Evolutionary conservation across 2,888 invertebrate genomes (phyloP).

Genomic region (Axea sp.): DNA sequence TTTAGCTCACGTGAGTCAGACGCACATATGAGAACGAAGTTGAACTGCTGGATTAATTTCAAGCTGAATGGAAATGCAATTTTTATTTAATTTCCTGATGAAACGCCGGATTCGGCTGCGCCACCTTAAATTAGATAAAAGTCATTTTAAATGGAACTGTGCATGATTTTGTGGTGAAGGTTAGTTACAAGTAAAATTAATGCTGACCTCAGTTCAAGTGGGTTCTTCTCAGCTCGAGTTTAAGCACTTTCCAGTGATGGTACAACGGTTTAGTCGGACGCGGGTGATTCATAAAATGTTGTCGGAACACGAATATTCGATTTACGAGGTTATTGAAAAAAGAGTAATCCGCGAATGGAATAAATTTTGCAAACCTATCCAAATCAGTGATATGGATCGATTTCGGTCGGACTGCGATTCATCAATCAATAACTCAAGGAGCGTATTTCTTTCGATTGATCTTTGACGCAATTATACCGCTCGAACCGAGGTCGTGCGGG

Average conservation of each 20-base stretch:
- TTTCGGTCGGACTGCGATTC: background rate
- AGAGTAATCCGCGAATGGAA: background rate
- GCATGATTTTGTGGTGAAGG: too few species aligned
- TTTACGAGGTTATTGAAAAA: background rate
- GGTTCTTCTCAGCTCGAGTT: too few species aligned
- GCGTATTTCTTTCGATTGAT: conserved; percentile 21
- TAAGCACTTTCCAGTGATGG: too few species aligned
- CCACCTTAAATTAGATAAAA: conserved; percentile 7
- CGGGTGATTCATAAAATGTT: too few species aligned
- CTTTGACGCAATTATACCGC: conserved; percentile 22
- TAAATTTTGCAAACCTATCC: background rate
- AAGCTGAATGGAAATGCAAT: background rate
- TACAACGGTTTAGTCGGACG: too few species aligned
- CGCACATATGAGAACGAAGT: background rate
- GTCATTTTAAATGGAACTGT: too few species aligned
- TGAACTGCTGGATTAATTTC: background rate
- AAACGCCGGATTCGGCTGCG: conserved; percentile 1
- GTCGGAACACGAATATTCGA: too few species aligned
- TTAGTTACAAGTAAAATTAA: too few species aligned
- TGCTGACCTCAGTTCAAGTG: too few species aligned
- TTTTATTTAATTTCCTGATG: too few species aligned
- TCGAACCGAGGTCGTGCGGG: conserved; percentile 6
- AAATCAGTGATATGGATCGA: conserved; percentile 6
- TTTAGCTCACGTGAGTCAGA: too few species aligned
- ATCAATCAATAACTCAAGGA: conserved; percentile 5